Evolutionary conservation across 2,888 invertebrate species (phyloP).

Genomic region (Dendrolimus pini): DNA sequence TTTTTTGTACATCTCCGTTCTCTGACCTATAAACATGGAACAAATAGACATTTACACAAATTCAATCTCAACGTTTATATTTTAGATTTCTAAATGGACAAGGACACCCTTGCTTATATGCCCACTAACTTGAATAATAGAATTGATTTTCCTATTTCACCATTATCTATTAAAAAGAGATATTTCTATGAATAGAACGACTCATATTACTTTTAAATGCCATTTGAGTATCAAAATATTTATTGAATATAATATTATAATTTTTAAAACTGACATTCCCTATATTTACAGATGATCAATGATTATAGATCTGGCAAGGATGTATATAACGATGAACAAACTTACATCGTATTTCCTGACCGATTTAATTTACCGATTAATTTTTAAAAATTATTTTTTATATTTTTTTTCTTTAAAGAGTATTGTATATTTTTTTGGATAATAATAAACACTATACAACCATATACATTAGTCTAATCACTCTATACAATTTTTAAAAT

Average conservation of each 20-base stretch:
- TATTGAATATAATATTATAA: neutral
- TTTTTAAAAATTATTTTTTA: slow-evolving; percentile 22
- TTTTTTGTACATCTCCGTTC: no score
- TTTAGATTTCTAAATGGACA: no score
- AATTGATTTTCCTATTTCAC: no score
- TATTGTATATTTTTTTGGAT: slow-evolving; percentile 27
- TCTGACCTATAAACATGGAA: no score
- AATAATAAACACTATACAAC: slow-evolving; percentile 21
- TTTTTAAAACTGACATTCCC: neutral
- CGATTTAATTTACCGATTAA: slow-evolving; percentile 30
- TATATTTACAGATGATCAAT: neutral
- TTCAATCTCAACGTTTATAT: no score
- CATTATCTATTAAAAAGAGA: neutral
- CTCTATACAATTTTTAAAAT: slow-evolving; percentile 12
- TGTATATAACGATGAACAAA: slow-evolving; percentile 16
- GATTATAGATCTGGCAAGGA: slow-evolving; percentile 14
- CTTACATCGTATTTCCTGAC: slow-evolving; percentile 30
- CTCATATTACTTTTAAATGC: slow-evolving; percentile 10
- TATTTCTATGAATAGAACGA: slow-evolving; percentile 12
- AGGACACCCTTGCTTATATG: no score
- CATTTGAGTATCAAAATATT: neutral
- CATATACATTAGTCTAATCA: slow-evolving; percentile 24
- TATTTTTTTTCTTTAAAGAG: slow-evolving; percentile 29
- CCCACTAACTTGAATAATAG: no score
- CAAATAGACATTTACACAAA: no score